Base-by-base conservation (phyloP, 1,140 invertebrate species). In the Euura lappo region DNA sequence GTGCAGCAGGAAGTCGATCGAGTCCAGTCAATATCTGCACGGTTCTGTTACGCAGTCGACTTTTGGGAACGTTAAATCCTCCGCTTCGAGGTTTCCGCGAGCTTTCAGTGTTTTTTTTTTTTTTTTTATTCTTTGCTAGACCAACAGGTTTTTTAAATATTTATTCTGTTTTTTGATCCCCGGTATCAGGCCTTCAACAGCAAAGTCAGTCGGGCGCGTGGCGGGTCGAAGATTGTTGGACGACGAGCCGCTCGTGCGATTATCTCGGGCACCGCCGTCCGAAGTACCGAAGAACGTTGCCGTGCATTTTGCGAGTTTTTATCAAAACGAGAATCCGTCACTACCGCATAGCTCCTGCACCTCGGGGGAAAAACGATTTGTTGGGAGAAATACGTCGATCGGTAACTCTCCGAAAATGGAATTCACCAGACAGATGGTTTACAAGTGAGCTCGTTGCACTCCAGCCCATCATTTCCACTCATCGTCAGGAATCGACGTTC, bases 341-440 rank as follows among this genome's bases (percentile, higher is more conserved):
- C 3, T n/a, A 28, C 28, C 28, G 28, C 28, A 28, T 28, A 28
- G 51, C 51, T 60, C 51, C 51, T 28, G 0, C 28, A 28, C 28
- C 28, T 28, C 28, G 28, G 51, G 13, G 51, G 51, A 60, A 60
- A 60, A 28, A 28, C 28, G 51, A n/a, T 60, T n/a, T 60, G 13
- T 8, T 6, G 8, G 10, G 51, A 60, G 8, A 60, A 60, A 60
- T 8, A 11, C 51, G 51, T 60, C 71, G 44, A 47, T 47, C 45
- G 28, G 43, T 44, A 11, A 68, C n/a, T 45, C 64, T 10, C 64
- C 74, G 43, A 79, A 73, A 65, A 51, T 74, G 13, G 78, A 80
- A 46, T 81, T 81, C 42, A 81, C 80, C 13, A 75, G 79, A 11
- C 78, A 81, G 68, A 81, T 81, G 80, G 74, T 81, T 68, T 74